A percentile compares a stretch with the other conserved stretches of the same genome.
phyloP scores from a whole-genome alignment of 1,140 invertebrate genomes.

The Drosophila busckii region DNA sequence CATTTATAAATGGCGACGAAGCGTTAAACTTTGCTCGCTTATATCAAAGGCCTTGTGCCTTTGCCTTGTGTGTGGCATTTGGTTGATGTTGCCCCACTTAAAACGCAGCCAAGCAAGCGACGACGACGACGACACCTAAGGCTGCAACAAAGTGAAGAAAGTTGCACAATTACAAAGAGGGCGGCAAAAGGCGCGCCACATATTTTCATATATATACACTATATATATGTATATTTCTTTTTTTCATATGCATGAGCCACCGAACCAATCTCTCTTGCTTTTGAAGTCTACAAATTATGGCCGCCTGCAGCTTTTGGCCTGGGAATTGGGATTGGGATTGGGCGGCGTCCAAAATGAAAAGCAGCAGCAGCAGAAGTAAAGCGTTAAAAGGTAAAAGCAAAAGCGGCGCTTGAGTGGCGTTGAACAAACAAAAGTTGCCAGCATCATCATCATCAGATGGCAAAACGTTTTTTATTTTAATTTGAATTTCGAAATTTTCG shows the following conservation, averaged over 20 bases:
- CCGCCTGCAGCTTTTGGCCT: not conserved
- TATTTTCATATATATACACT: no score
- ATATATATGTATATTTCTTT: no score
- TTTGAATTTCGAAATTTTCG: conserved; percentile 66
- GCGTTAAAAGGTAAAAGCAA: not conserved
- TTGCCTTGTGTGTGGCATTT: conserved; percentile 5
- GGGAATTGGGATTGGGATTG: conserved; percentile 39
- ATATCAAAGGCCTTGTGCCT: conserved; percentile 4
- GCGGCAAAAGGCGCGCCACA: conserved; percentile 27
- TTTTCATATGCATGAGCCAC: conserved; percentile 54
- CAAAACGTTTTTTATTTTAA: conserved; percentile 54
- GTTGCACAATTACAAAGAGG: conserved; percentile 65
- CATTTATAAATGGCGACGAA: conserved; percentile 36
- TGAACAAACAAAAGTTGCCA: conserved; percentile 35
- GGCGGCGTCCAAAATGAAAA: conserved; percentile 40
- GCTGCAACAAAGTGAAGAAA: conserved; percentile 30
- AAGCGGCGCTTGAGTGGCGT: conserved; percentile 10
- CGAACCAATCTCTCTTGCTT: conserved; percentile 39
- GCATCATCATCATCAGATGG: no score
- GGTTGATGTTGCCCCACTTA: conserved; percentile 8
- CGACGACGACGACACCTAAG: no score
- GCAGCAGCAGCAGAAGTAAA: conserved; percentile 1
- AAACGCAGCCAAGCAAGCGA: not conserved
- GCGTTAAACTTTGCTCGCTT: conserved; percentile 46
- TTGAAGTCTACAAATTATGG: conserved; percentile 50